Evolutionary conservation across 1,140 invertebrate genomes (phyloP), one percentile per base, ranked within the genome.

Genomic region (Ceratoteleas bidentatus): DNA sequence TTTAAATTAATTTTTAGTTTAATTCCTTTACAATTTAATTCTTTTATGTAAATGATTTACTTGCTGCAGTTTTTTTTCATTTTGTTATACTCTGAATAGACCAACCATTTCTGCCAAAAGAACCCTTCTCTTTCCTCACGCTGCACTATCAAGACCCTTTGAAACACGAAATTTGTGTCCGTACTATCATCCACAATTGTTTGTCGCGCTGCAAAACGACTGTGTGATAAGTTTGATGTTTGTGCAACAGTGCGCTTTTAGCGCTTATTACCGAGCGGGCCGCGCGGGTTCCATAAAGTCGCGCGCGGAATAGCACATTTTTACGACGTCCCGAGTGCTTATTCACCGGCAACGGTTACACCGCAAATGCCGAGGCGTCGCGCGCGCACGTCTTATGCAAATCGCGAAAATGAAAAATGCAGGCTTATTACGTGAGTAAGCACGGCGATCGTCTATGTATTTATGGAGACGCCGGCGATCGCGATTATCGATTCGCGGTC

Each of bases 271-370:
- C 50, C 16, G 14, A 3, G 24, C 62, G 38, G 50, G 56, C 47
- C 69, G 56, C 62, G 38, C 15, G 58, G 58, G 0, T 40, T 65
- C 34, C 61, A 65, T 72, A 24, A 24, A 24, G 4, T 24, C 24
- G 24, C 1, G 24, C 24, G 24, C 24, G 24, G 24, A 24, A 24
- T 33, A 13, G 40, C n/a, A 33, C n/a, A 65, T 60, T 75, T 75
- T 75, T 75, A 75, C 54, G 72, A 66, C 61, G 32, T 49, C 6
- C 38, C 33, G 53, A 50, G 53, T 57, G 70, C 45, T 74, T 57
- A 75, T 66, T 75, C 61, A 38, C 50, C 54, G 14, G 11, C 64
- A 74, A 74, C 58, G 57, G 70, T 74, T 64, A 64, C 43, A 64
- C 33, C 38, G 60, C 16, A 74, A 74, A 74, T 50, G 47, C 54